Base-by-base conservation (phyloP, 2,797 vertebrate genomes). In the Eleutherodactylus coqui region DNA sequence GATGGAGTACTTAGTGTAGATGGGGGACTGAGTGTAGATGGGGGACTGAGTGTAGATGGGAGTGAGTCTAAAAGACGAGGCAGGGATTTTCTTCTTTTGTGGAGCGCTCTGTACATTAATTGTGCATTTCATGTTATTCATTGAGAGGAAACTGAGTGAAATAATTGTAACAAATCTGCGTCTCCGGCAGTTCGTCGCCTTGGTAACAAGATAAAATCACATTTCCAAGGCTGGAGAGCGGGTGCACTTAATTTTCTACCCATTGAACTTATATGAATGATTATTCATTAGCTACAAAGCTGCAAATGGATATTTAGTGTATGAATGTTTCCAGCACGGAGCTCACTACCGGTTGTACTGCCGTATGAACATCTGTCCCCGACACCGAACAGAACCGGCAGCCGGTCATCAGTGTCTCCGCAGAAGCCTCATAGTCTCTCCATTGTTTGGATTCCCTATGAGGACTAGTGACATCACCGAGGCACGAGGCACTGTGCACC, bases 151-250 rank as follows among this genome's bases (percentile, higher is more conserved):
- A 27, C n/a, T 2, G 38, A 27, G 41, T 45, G 24, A 43, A 73
- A 45, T 73, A 73, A 73, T 41, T 73, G 70, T 73, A 45, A 45
- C 38, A 73, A 69, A 45, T 73, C 69, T 73, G 70, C 41, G 41
- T 73, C 70, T 73, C 70, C 38, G 1, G 70, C 70, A 27, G 16
- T 43, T 27, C 41, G 27, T 73, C 41, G 4, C 70, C 70, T 13
- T 73, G 70, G 70, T 73, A 73, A 73, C 70, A 2, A 27, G 70
- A n/a, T 73, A 27, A 36, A 73, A 45, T 45, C 10, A 27, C 21
- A n/a, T 45, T 8, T 73, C 24, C 11, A 4, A 21, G 41, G 21
- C 70, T n/a, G 11, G 19, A 10, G 11, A 73, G 70, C 38, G 24
- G 69, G 11, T 2, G 70, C 70, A n/a, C 70, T 73, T 43, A 5